Base-by-base conservation (phyloP, 2,888 invertebrate genomes). In the Eristalinus aeneus region DNA sequence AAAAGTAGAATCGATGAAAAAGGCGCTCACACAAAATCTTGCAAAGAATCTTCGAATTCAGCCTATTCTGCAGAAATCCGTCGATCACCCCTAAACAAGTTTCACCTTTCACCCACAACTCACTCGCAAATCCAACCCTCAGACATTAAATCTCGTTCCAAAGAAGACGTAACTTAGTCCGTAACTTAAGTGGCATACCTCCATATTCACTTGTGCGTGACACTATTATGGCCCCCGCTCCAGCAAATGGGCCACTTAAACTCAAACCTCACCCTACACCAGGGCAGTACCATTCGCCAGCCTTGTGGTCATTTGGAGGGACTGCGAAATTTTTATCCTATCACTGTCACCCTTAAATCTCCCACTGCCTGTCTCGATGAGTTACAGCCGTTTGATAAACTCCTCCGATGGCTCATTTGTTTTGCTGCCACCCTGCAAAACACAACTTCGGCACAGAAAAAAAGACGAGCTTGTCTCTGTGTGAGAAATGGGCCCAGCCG, bases 371-470 rank as follows among this genome's bases (percentile, higher is more conserved):
- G 68, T 34, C 16, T 32, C 46, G 27, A 31, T 46, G 60, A 53
- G 32, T 53, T 67, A 68, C 67, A 60, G 23, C 22, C 16, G 23
- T 34, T 75, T 75, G 60, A 68, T 75, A 46, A 75, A 60, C 67
- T 32, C 46, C 46, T 11, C 22, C 16, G 32, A 65, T n/a, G 31
- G 16, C 58, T 22, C 60, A 34, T 22, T 46, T 36, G 34, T 53
- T 64, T 36, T 63, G 10, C 10, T 11, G 6, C 12, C 27, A 27
- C 27, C 27, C 46, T 5, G 5, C 46, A 46, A 12, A 46, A n/a
- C n/a, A 12, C n/a, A 12, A 39, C 39, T n/a, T 6, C 39, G n/a
- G 12, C 39, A 39, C 27, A 46, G 16, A n/a, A 46, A 16, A 46
- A 46, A 46, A 46, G 16, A 46, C n/a, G 46, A 1, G n/a, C 16